Evolutionary conservation across 2,888 invertebrate species (phyloP).

Genomic region (Melanargia galathea): DNA sequence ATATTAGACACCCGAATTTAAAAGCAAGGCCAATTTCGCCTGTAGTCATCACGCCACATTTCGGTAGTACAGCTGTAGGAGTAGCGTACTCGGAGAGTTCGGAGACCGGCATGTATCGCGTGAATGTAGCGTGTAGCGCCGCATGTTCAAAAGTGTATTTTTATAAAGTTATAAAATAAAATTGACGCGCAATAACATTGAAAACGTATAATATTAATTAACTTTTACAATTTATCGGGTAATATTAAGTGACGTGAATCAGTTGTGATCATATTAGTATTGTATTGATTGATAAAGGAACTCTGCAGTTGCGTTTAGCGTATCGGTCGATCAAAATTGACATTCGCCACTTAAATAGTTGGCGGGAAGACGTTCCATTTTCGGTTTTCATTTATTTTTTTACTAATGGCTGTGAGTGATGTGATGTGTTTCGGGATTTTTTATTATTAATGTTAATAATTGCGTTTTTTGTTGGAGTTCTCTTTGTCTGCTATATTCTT

Average conservation of each 20-base stretch:
- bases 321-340: conserved; percentile 49
- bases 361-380: conserved; percentile 63
- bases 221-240: conserved; percentile 37
- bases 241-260: conserved; percentile 34
- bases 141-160: conserved; percentile 36
- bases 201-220: conserved; percentile 36
- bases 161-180: conserved; percentile 37
- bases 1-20: conserved; percentile 39
- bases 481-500: conserved; percentile 57
- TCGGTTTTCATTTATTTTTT: conserved; percentile 43
- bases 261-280: conserved; percentile 28
- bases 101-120: conserved; percentile 39
- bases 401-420: conserved; percentile 60
- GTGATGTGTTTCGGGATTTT: conserved; percentile 61
- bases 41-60: conserved; percentile 35
- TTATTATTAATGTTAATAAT: conserved; percentile 67
- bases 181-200: conserved; percentile 39
- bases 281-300: conserved; percentile 34
- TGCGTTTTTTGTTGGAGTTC: conserved; percentile 54
- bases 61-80: conserved; percentile 37
- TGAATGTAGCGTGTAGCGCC: conserved; percentile 43
- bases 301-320: conserved; percentile 32
- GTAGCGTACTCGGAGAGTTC: conserved; percentile 20
- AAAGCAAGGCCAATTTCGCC: conserved; percentile 43
- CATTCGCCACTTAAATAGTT: conserved; percentile 56